Evolutionary conservation across 2,797 vertebrate genomes (phyloP).

Genomic region (Australoheros facetus): DNA sequence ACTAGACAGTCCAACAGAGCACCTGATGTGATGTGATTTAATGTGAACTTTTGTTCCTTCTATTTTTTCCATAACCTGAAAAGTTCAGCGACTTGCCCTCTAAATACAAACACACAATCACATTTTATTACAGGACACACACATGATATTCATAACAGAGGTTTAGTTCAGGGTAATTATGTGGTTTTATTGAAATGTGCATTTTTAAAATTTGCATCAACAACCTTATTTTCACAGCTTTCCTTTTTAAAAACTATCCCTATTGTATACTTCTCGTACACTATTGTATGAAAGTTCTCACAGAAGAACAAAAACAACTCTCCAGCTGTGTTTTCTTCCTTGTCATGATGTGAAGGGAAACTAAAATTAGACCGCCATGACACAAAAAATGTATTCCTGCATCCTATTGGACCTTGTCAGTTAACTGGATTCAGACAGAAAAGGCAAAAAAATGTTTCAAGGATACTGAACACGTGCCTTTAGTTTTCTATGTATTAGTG

Average conservation of each 20-base stretch:
- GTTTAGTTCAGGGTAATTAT: neutral
- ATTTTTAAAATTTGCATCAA: neutral
- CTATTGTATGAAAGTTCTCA: constrained; percentile 60
- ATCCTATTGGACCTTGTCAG: constrained; percentile 21
- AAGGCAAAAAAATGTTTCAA: constrained; percentile 34
- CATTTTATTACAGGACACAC: neutral
- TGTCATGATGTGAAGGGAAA: constrained; percentile 48
- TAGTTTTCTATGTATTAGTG: neutral
- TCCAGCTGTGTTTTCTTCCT: constrained; percentile 77
- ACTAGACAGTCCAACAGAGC: neutral
- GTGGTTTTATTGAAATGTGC: neutral
- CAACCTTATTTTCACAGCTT: constrained; percentile 31
- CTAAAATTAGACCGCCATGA: constrained; percentile 71
- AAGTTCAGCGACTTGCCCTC: neutral
- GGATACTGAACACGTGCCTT: constrained; percentile 10
- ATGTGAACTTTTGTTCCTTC: neutral
- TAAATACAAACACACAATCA: too few species aligned
- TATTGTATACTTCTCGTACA: constrained; percentile 61
- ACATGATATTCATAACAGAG: neutral
- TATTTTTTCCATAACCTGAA: neutral
- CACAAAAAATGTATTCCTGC: constrained; percentile 54
- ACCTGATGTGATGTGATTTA: neutral
- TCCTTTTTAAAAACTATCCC: constrained; percentile 22
- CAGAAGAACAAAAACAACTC: constrained; percentile 71
- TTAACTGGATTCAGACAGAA: constrained; percentile 33